Base-by-base conservation (phyloP, 2,797 vertebrate genomes). In the Sebastes hubbsi region DNA sequence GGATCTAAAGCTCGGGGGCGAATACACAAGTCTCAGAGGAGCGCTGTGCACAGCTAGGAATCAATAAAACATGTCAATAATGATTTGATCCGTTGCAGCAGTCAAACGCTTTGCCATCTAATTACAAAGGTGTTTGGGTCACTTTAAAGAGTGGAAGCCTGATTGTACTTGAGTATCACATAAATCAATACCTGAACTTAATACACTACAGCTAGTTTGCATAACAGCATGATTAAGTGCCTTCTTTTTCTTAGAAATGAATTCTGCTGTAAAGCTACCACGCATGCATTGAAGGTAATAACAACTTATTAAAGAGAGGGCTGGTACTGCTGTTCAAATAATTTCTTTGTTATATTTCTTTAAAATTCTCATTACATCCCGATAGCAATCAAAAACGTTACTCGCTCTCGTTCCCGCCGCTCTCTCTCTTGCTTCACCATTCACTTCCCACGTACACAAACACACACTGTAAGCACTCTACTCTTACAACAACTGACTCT, bases 41-140 rank as follows among this genome's bases (percentile, higher is more conserved):
- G 63, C 2, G 4, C 69, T 24, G 63, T 30, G 72, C 80, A 83
- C 82, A 62, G 75, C 80, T 72, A 65, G 38, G 66, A 81, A 94
- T 95, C 93, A 93, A 92, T 95, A 85, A 68, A 84, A 78, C 38
- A 16, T 81, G 84, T 91, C 92, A 88, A 92, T 94, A 81, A 71
- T 61, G 83, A 78, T 90, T 91, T 82, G 75, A 92, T 93, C 85
- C 72, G 81, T 90, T 86, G 78, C 80, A 84, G 72, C 73, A 87
- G 86, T 90, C 89, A 90, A 89, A 89, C 32, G 65, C 81, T 87
- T 91, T 91, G 85, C 81, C 81, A 80, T 89, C 85, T 60, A 91
- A 92, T 92, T 91, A 90, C 89, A 92, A 91, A 94, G 87, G 92
- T 90, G 85, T 89, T 84, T 52, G 72, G 88, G 88, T 94, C 89